These are phyloP conservation scores for Aradophagus sp. DNA, from an alignment of 1,140 invertebrate genomes.

Conservation along the genomic window DNA sequence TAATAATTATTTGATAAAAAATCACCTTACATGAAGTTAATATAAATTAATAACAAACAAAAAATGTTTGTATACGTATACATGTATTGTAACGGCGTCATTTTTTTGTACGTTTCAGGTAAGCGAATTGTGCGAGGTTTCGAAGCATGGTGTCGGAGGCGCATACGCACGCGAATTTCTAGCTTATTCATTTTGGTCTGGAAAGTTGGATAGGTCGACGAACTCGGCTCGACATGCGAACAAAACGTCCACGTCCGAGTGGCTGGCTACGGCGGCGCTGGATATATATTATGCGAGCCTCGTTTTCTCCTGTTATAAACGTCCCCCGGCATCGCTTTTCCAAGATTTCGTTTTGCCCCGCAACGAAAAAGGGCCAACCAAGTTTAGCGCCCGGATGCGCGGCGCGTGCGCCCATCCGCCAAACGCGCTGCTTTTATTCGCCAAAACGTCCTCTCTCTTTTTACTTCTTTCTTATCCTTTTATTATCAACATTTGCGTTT, in stretches of 20 bases:
- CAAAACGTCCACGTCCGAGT: slow-evolving; percentile 56
- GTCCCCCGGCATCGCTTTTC: slow-evolving; percentile 54
- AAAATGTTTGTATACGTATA: too few relatives aligned
- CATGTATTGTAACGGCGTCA: too few relatives aligned
- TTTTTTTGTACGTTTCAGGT: too few relatives aligned
- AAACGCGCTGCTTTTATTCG: slow-evolving; percentile 18
- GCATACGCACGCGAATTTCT: slow-evolving; percentile 43
- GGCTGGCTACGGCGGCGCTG: slow-evolving; percentile 48
- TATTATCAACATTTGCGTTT: too few relatives aligned
- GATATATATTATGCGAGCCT: slow-evolving; percentile 54
- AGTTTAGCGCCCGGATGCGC: slow-evolving; percentile 48
- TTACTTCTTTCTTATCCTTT: too few relatives aligned
- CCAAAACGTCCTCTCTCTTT: slow-evolving; percentile 7
- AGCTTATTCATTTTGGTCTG: slow-evolving; percentile 51
- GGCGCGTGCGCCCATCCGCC: slow-evolving; percentile 22
- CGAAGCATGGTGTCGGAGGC: slow-evolving; percentile 12
- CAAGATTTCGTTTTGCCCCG: slow-evolving; percentile 49
- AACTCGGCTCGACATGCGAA: slow-evolving; percentile 51
- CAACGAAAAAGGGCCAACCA: slow-evolving; percentile 53
- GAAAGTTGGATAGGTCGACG: slow-evolving; percentile 56
- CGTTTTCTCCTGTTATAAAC: slow-evolving; percentile 56
- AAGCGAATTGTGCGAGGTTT: too few relatives aligned
- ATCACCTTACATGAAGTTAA: too few relatives aligned
- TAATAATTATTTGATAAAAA: too few relatives aligned
- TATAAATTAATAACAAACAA: too few relatives aligned